Percentiles rank a stretch among this genome's conserved stretches.
phyloP scores from a whole-genome alignment of 2,113 vertebrate species.

The Prunella himalayana region DNA sequence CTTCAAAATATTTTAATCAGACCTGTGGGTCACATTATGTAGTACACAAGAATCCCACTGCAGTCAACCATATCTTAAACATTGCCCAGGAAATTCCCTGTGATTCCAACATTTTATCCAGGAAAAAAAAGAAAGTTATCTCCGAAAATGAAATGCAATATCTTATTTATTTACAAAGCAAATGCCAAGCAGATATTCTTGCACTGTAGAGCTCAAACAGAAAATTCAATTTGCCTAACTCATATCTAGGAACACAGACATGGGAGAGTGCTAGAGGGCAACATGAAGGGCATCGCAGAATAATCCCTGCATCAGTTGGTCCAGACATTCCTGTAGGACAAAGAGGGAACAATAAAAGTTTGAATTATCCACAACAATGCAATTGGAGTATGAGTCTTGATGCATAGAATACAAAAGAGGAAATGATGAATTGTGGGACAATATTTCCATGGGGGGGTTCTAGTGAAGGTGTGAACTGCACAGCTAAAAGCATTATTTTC shows the following conservation, averaged over 20 bases:
- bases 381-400: background rate
- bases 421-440: background rate
- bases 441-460: background rate
- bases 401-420: background rate
- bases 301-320: background rate
- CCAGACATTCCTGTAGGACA: background rate
- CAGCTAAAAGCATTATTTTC: background rate
- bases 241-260: background rate
- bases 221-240: background rate
- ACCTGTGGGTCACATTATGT: background rate
- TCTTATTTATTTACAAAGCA: background rate
- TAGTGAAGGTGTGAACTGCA: background rate
- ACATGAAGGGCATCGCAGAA: background rate
- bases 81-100: background rate
- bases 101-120: background rate
- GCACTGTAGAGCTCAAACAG: background rate
- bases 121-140: background rate
- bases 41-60: background rate
- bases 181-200: background rate
- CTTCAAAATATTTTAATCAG: background rate
- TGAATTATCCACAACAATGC: background rate
- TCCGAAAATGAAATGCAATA: background rate
- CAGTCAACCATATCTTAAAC: background rate
- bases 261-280: background rate
- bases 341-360: background rate